Conservation (phyloP, 2,113 vertebrate species). For the Leptobrachium leishanense region DNA sequence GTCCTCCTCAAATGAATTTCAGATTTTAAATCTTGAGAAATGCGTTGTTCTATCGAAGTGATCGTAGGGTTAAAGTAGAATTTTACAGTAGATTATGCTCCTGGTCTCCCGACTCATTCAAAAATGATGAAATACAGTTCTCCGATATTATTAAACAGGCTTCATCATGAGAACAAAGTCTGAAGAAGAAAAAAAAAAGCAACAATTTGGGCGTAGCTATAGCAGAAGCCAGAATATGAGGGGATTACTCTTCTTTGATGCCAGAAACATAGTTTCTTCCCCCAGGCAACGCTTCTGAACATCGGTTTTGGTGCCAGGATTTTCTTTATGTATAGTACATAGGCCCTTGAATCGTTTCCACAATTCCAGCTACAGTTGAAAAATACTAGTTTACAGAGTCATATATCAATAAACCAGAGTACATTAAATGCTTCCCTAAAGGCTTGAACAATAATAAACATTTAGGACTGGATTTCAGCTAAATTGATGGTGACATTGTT, state of each 20-base stretch:
- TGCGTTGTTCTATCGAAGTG: no score
- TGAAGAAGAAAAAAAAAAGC: not conserved
- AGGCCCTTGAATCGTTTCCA: slow-evolving; percentile 1
- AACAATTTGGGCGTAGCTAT: not conserved
- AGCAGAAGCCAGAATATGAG: not conserved
- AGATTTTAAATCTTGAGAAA: no score
- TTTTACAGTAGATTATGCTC: no score
- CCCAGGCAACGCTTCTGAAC: slow-evolving; percentile 5
- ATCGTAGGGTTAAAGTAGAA: no score
- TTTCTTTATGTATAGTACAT: not conserved
- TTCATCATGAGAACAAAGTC: not conserved
- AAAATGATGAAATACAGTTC: no score
- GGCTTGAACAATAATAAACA: not conserved
- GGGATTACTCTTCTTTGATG: slow-evolving; percentile 1
- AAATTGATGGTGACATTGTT: slow-evolving; percentile 38
- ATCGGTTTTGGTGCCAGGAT: not conserved
- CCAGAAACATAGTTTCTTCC: slow-evolving; percentile 17
- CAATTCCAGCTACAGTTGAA: slow-evolving; percentile 9
- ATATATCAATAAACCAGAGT: slow-evolving; percentile 15
- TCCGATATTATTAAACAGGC: slow-evolving; percentile 3
- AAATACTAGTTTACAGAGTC: slow-evolving; percentile 23
- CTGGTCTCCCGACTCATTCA: no score
- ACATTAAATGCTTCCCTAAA: slow-evolving; percentile 36
- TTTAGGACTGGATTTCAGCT: slow-evolving; percentile 25
- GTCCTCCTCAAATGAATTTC: no score